Evolutionary conservation across 2,888 invertebrate species (phyloP).

Genomic region (Sympetrum striolatum): DNA sequence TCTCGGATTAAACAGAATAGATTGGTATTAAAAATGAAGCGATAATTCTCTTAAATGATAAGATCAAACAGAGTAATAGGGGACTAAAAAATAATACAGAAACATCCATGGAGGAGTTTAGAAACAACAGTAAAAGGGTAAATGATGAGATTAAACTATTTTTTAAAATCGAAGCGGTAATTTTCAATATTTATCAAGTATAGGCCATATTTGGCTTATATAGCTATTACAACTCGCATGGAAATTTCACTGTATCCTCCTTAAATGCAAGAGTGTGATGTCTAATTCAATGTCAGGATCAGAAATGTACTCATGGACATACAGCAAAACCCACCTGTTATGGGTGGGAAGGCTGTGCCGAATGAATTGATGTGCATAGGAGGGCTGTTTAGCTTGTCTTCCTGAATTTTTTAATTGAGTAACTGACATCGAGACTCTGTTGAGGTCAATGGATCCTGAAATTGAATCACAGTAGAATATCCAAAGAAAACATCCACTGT

Average conservation of each 20-base stretch:
- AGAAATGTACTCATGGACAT: neutral
- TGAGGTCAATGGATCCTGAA: conserved; percentile 29
- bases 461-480: conserved; percentile 31
- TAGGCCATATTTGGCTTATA: too few relatives aligned
- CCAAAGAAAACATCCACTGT: neutral
- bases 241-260: neutral
- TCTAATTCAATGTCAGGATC: neutral
- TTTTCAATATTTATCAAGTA: too few relatives aligned
- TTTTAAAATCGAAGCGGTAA: too few relatives aligned
- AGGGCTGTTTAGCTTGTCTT: conserved; percentile 29
- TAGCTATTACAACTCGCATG: too few relatives aligned
- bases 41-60: too few relatives aligned
- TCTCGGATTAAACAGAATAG: too few relatives aligned
- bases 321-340: conserved; percentile 42
- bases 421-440: conserved; percentile 33
- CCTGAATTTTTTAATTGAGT: conserved; percentile 31
- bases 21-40: too few relatives aligned
- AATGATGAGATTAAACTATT: too few relatives aligned
- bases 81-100: too few relatives aligned
- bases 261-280: neutral
- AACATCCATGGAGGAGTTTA: too few relatives aligned
- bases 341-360: conserved; percentile 36
- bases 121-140: too few relatives aligned
- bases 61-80: too few relatives aligned
- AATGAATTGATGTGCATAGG: conserved; percentile 27